These are phyloP conservation scores for Pseudomyrmex flavicornis DNA, from an alignment of 1,140 invertebrate species.

Conservation along the genomic window DNA sequence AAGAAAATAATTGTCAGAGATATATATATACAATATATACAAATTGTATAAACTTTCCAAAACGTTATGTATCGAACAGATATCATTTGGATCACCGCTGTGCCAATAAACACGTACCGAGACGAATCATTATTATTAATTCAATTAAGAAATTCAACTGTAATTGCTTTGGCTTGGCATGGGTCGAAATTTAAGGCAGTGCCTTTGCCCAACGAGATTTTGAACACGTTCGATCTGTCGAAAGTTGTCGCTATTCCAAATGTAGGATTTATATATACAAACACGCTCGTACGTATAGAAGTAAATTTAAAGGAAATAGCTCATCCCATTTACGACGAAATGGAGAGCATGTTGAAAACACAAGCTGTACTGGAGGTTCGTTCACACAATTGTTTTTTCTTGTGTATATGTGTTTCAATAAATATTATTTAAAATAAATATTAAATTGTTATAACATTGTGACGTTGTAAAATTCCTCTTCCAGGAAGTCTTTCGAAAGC, in stretches of 20 bases:
- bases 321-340: slow-evolving; percentile 60
- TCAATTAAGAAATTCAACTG: slow-evolving; percentile 72
- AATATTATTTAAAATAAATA: too few species aligned
- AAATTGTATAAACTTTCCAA: too few species aligned
- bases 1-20: slow-evolving; percentile 5
- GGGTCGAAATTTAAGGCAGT: slow-evolving; percentile 66
- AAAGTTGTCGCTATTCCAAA: slow-evolving; percentile 72
- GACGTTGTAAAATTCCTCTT: neutral
- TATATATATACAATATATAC: too few species aligned
- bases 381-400: neutral
- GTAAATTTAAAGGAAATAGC: slow-evolving; percentile 55
- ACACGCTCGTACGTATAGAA: slow-evolving; percentile 71
- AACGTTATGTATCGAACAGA: slow-evolving; percentile 56
- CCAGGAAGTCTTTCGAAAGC: slow-evolving; percentile 69
- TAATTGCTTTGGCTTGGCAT: slow-evolving; percentile 74
- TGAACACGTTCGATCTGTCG: slow-evolving; percentile 73
- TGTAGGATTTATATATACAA: slow-evolving; percentile 72
- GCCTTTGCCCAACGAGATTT: slow-evolving; percentile 59
- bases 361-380: slow-evolving; percentile 68
- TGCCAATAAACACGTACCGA: slow-evolving; percentile 77
- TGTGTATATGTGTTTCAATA: neutral
- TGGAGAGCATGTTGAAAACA: slow-evolving; percentile 63
- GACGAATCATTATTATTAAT: slow-evolving; percentile 78
- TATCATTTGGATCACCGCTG: slow-evolving; percentile 69
- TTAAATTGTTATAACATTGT: too few species aligned